Conservation (phyloP, 2,113 vertebrate genomes). For the Pedetes capensis region DNA sequence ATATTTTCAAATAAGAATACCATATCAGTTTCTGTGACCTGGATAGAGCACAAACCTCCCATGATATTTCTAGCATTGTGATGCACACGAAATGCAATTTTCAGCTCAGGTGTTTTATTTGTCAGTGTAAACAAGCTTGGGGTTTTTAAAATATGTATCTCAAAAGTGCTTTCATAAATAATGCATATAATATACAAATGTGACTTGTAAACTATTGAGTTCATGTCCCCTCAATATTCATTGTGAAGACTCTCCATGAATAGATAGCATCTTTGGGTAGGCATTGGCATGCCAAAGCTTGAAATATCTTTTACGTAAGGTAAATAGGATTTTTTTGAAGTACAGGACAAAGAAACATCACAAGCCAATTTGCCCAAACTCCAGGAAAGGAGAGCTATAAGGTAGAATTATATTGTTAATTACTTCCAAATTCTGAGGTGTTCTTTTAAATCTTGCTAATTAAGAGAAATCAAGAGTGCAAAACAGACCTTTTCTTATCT, state of each 20-base stretch:
- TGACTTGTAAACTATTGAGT: conserved; percentile 30
- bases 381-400: neutral
- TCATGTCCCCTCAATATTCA: neutral
- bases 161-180: conserved; percentile 55
- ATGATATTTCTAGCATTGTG: neutral
- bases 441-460: conserved; percentile 48
- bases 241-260: neutral
- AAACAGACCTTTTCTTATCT: conserved; percentile 53
- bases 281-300: neutral
- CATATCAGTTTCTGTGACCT: conserved; percentile 56
- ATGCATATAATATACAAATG: conserved; percentile 29
- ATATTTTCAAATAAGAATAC: conserved; percentile 66
- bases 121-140: conserved; percentile 53
- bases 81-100: conserved; percentile 45
- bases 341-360: conserved; percentile 41
- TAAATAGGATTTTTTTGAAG: conserved; percentile 53
- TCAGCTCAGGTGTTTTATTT: neutral
- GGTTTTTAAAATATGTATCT: conserved; percentile 42
- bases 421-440: conserved; percentile 40
- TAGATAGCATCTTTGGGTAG: neutral
- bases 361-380: conserved; percentile 15
- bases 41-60: conserved; percentile 44
- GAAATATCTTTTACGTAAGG: conserved; percentile 25
- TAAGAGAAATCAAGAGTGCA: conserved; percentile 14
- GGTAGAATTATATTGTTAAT: conserved; percentile 19